Evolutionary conservation across 2,888 invertebrate species (phyloP).

Genomic region (Torymus tubicola): DNA sequence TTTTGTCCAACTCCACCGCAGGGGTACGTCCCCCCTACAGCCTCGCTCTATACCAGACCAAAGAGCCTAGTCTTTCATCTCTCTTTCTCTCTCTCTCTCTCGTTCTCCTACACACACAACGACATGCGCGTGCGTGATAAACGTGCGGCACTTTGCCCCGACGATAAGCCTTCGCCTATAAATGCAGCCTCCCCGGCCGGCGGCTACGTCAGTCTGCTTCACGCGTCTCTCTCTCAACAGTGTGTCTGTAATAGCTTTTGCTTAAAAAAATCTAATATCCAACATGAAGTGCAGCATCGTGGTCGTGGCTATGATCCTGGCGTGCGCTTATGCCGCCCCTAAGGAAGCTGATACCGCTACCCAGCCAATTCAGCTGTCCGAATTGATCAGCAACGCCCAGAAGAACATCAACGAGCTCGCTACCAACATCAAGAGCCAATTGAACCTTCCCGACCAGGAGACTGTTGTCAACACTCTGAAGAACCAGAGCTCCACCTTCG

Average conservation of each 20-base stretch:
- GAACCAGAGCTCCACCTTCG: conserved; percentile 65
- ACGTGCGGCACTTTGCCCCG: conserved; percentile 42
- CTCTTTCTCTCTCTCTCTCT: too few relatives aligned
- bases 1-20: too few relatives aligned
- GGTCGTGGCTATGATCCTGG: conserved; percentile 59
- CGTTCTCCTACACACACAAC: too few relatives aligned
- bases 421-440: conserved; percentile 65
- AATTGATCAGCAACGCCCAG: conserved; percentile 67
- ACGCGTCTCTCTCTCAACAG: conserved; percentile 28
- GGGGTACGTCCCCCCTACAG: too few relatives aligned
- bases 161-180: conserved; percentile 53
- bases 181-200: conserved; percentile 20
- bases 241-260: conserved; percentile 5
- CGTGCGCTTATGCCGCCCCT: conserved; percentile 57
- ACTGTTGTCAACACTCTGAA: conserved; percentile 66
- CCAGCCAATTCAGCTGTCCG: conserved; percentile 60
- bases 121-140: too few relatives aligned
- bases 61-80: too few relatives aligned
- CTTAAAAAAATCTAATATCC: not conserved
- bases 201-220: conserved; percentile 52
- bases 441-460: conserved; percentile 67
- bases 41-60: too few relatives aligned
- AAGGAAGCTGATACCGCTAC: conserved; percentile 47
- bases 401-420: conserved; percentile 65
- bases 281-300: conserved; percentile 60